These are phyloP conservation scores for Heterotis niloticus DNA, from an alignment of 2,113 vertebrate genomes.

Conservation along the genomic window DNA sequence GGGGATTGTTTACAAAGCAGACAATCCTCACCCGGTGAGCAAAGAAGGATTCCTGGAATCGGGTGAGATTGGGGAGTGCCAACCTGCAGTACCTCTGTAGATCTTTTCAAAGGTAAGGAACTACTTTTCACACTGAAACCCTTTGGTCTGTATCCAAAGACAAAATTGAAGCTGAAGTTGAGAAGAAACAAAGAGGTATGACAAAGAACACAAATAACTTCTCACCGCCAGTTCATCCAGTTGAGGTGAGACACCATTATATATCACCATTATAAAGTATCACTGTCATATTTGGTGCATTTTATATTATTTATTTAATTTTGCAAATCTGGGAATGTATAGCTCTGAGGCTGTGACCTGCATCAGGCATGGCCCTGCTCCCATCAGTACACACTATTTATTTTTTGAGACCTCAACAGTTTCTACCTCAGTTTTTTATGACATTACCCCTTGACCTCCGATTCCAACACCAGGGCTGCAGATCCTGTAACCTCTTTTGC, in stretches of 20 bases:
- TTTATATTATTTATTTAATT: slow-evolving; percentile 35
- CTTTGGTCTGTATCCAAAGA: neutral
- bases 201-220: too few relatives aligned
- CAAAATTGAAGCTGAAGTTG: too few relatives aligned
- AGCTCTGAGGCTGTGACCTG: slow-evolving; percentile 42
- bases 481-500: neutral
- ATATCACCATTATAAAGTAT: too few relatives aligned
- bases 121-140: slow-evolving; percentile 22
- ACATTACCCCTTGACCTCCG: slow-evolving; percentile 9
- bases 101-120: slow-evolving; percentile 36
- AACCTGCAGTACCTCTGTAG: slow-evolving; percentile 46
- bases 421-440: slow-evolving; percentile 11
- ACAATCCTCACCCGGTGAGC: neutral
- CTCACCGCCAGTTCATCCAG: too few relatives aligned
- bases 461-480: neutral
- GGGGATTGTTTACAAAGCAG: neutral
- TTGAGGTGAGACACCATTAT: too few relatives aligned
- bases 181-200: too few relatives aligned
- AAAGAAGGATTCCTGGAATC: neutral
- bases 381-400: too few relatives aligned
- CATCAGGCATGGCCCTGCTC: slow-evolving; percentile 40
- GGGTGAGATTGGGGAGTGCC: neutral
- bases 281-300: slow-evolving; percentile 9
- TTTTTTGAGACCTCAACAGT: slow-evolving; percentile 40
- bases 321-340: slow-evolving; percentile 32